Percentiles rank a stretch among this genome's conserved stretches.
phyloP scores from a whole-genome alignment of 2,113 vertebrate genomes.

The Saguinus imperator region DNA sequence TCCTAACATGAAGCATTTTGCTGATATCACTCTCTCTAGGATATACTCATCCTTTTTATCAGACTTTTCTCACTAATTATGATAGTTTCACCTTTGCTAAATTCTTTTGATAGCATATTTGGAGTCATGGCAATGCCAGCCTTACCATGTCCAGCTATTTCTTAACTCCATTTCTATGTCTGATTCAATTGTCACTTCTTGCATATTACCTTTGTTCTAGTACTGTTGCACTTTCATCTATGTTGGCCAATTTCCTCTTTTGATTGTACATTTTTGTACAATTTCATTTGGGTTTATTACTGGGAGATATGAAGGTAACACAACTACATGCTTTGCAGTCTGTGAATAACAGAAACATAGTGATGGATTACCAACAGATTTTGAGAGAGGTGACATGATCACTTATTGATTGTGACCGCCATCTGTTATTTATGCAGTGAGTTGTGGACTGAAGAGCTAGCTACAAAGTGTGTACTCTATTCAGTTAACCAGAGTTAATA shows the following conservation, averaged over 20 bases:
- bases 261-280: not conserved
- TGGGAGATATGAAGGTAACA: not conserved
- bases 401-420: not conserved
- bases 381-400: not conserved
- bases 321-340: not conserved
- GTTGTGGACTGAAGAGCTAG: not conserved
- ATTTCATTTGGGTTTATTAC: not conserved
- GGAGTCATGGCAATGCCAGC: not conserved
- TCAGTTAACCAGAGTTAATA: not conserved
- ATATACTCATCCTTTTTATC: not conserved
- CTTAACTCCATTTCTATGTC: not conserved
- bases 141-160: not conserved
- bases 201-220: not conserved
- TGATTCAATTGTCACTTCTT: not conserved
- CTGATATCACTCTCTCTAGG: not conserved
- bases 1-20: not conserved
- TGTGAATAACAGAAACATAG: not conserved
- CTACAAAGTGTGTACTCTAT: not conserved
- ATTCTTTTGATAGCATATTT: not conserved
- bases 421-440: not conserved
- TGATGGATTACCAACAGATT: not conserved
- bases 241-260: not conserved
- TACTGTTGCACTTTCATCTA: not conserved
- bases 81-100: not conserved
- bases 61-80: not conserved